Evolutionary conservation across 2,113 vertebrate species (phyloP).

Genomic region (Tretioscincus oriximinensis): DNA sequence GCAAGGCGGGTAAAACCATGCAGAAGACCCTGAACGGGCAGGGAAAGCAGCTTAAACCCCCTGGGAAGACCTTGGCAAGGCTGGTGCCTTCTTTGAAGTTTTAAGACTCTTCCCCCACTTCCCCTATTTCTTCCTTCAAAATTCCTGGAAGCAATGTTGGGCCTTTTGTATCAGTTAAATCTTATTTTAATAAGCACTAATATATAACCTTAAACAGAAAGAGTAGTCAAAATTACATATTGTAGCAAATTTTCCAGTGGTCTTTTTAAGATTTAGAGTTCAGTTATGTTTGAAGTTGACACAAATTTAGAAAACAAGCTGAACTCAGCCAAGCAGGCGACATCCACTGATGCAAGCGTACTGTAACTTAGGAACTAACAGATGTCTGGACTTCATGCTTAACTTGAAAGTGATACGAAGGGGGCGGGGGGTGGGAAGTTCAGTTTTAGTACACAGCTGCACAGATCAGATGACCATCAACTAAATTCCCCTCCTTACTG

Average conservation of each 20-base stretch:
- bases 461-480: conserved; percentile 77
- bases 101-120: no score
- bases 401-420: conserved; percentile 66
- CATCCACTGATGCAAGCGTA: conserved; percentile 14
- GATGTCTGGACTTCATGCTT: conserved; percentile 75
- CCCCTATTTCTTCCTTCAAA: neutral
- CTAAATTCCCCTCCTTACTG: conserved; percentile 70
- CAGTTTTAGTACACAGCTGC: conserved; percentile 75
- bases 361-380: conserved; percentile 76
- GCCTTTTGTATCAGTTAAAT: neutral
- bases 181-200: neutral
- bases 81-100: no score
- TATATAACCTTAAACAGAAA: neutral
- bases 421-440: conserved; percentile 60
- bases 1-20: no score
- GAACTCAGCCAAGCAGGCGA: conserved; percentile 34
- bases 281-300: conserved; percentile 43
- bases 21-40: no score
- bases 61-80: no score
- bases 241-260: conserved; percentile 27
- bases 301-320: conserved; percentile 63
- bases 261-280: conserved; percentile 49
- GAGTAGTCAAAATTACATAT: conserved; percentile 31
- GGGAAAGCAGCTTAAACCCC: no score
- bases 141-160: neutral